Base-by-base conservation (phyloP, 1,140 invertebrate species). In the Platyscapa corneri region DNA sequence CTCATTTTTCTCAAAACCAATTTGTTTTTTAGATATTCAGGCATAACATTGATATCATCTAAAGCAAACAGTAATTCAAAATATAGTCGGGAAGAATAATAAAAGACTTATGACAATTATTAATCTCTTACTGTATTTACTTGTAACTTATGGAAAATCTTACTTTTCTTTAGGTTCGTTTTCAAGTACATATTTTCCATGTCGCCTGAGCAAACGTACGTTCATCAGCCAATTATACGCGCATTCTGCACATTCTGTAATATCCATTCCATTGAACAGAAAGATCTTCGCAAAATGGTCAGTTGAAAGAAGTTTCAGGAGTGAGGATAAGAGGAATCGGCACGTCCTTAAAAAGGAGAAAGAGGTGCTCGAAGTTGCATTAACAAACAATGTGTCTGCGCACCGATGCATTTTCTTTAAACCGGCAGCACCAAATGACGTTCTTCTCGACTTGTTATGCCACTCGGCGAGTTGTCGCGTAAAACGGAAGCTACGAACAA, bases 401-500 rank as follows among this genome's bases (percentile, higher is more conserved):
- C 46, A 18, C 3, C 56, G 10, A n/a, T 56, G 46, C 18, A 42
- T 32, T 34, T 60, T 23, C 23, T 60, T 14, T 60, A 10, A 3
- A 27, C 20, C 0, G 12, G 1, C 18, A 37, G 3, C 34, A 20
- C 16, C 18, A 64, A 60, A 64, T 79, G 77, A 64, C 53, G 53
- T 79, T 6, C 18, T 70, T 18, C 18, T 37, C 0, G 34, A 37
- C 16, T 70, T 70, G 67, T 70, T 37, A 70, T 37, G 67, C 16
- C 67, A 20, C 32, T 27, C 77, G 64, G 46, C 5, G 39, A 67
- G 60, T 67, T 56, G 42, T 0, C 60, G 23, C 27, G 37, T 8
- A 56, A 67, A 80, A 65, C 78, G 78, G 78, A 80, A 67, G 78
- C 78, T n/a, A 42, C 60, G n/a, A 78, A 60, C 56, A 60, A 60